Evolutionary conservation across 2,888 invertebrate species (phyloP).

Genomic region (Odontothrips loti): DNA sequence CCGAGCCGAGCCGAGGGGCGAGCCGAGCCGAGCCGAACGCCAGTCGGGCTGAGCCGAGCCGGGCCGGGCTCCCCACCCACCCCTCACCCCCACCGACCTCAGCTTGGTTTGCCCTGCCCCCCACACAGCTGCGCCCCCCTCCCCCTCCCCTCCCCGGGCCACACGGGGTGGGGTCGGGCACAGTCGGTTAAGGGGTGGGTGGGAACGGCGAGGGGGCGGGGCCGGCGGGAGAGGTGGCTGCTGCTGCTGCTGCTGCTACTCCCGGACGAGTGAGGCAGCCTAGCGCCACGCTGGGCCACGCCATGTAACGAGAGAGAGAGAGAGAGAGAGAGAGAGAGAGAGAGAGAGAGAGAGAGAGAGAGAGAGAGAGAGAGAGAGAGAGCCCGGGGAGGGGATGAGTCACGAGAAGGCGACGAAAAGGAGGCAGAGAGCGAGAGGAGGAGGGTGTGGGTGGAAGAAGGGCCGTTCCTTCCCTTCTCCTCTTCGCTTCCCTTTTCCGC

Average conservation of each 20-base stretch:
- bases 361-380: neutral
- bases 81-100: neutral
- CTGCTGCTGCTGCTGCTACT: too few species aligned
- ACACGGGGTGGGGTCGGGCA: neutral
- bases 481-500: neutral
- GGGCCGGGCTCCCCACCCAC: neutral
- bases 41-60: neutral
- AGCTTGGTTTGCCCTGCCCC: neutral
- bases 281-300: neutral
- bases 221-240: neutral
- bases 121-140: neutral
- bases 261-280: too few species aligned
- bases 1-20: neutral
- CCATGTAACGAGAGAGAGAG: slow-evolving; percentile 2
- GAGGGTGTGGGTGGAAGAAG: neutral
- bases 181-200: neutral
- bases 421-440: neutral
- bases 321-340: neutral
- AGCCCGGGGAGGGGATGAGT: neutral
- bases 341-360: neutral
- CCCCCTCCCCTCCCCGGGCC: too few species aligned
- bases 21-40: neutral
- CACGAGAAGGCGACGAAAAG: slow-evolving; percentile 16
- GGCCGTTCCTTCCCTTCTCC: neutral
- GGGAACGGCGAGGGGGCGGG: neutral